Evolutionary conservation across 2,888 invertebrate species (phyloP).

Genomic region (Agrypnus murinus): DNA sequence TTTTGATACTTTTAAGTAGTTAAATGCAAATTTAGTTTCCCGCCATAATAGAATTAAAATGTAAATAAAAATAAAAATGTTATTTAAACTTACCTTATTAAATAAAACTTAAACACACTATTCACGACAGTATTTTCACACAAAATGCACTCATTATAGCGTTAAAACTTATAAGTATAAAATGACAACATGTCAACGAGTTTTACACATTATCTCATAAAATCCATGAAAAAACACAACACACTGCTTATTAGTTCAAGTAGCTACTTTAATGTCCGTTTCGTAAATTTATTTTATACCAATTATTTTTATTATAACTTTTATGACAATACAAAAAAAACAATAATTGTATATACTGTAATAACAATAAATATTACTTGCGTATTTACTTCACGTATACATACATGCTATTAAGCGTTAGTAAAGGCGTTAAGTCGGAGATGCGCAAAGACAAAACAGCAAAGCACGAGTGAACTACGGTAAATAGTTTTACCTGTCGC

Average conservation of each 20-base stretch:
- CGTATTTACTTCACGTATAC: slow-evolving; percentile 6
- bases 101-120: neutral
- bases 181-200: neutral
- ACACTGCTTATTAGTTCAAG: slow-evolving; percentile 10
- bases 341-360: too few species aligned
- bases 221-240: neutral
- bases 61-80: too few species aligned
- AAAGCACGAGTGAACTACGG: slow-evolving; percentile 55
- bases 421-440: slow-evolving; percentile 47
- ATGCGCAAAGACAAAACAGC: slow-evolving; percentile 56
- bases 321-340: too few species aligned
- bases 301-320: too few species aligned
- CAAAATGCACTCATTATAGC: neutral
- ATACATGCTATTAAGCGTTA: slow-evolving; percentile 8
- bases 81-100: slow-evolving; percentile 8
- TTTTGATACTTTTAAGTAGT: too few species aligned
- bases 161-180: slow-evolving; percentile 2
- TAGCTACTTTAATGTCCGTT: neutral
- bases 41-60: too few species aligned
- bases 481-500: slow-evolving; percentile 54
- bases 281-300: neutral
- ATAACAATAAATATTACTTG: neutral
- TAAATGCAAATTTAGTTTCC: too few species aligned
- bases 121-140: neutral
- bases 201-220: slow-evolving; percentile 16